Base-by-base conservation (phyloP, 2,888 invertebrate genomes). In the Osmoderma eremita region DNA sequence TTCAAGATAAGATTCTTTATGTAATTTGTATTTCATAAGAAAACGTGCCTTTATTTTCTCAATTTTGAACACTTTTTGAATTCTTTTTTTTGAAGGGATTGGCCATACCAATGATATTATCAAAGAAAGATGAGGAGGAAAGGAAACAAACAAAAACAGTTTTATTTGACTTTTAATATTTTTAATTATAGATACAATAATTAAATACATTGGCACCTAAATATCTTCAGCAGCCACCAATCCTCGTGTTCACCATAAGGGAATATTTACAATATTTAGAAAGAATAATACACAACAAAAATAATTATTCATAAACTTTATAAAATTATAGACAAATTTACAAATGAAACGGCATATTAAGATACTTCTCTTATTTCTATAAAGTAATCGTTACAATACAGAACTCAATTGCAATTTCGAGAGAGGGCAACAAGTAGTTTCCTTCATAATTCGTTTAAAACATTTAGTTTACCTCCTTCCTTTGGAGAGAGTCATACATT, bases 161-260 rank as follows among this genome's bases (percentile, higher is more conserved):
- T 15, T 22, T 41, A 39, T 22, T 64, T 64, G 41, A 39, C 24
- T 58, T 63, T 67, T 69, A 66, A 69, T 70, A 68, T 72, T 72
- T 70, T 71, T 69, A 70, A 72, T 69, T 71, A 72, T 71, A 73
- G 73, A 72, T 76, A 75, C 74, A 74, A 69, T 75, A 72, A 74
- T 74, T 71, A 74, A 74, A 73, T 73, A 71, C 69, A 71, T 73
- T 73, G 72, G 73, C 72, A 72, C 72, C 69, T 70, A 70, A 69
- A 63, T 72, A 61, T 73, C 67, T 70, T 75, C 73, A 74, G 74
- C 74, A 74, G 72, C 74, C 74, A 75, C 71, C 71, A 71, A 61
- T 67, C 61, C 70, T 73, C 62, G 66, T 30, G 30, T 58, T 68
- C 68, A 68, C 69, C 69, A 69, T 61, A 65, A 71, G 64, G 65